These are phyloP conservation scores for Bufo gargarizans DNA, from an alignment of 2,113 vertebrate genomes.

Conservation along the genomic window DNA sequence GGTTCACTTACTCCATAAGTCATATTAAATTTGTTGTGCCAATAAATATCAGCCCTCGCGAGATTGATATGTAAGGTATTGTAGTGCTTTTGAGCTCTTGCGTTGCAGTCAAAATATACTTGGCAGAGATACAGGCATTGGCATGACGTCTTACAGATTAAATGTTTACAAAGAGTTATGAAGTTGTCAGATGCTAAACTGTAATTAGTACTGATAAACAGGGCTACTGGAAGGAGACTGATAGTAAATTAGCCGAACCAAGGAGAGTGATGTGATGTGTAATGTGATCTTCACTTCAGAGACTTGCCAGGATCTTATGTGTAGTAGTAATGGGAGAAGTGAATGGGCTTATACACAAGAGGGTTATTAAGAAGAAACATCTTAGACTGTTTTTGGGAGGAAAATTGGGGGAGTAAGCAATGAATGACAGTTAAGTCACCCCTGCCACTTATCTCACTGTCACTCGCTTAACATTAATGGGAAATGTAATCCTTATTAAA, in stretches of 20 bases:
- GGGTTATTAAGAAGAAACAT: neutral
- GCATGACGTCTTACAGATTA: slow-evolving; percentile 15
- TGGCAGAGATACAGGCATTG: neutral
- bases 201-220: slow-evolving; percentile 54
- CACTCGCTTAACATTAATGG: neutral
- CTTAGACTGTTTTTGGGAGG: slow-evolving; percentile 1
- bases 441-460: neutral
- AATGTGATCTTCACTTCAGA: slow-evolving; percentile 39
- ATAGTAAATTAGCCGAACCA: slow-evolving; percentile 40
- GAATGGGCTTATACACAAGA: slow-evolving; percentile 18
- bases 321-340: slow-evolving; percentile 2
- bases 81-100: neutral
- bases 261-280: slow-evolving; percentile 23
- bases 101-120: neutral
- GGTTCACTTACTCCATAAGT: too few species aligned
- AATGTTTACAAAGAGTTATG: slow-evolving; percentile 55
- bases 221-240: slow-evolving; percentile 29
- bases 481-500: slow-evolving; percentile 24
- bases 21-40: too few species aligned
- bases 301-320: slow-evolving; percentile 35
- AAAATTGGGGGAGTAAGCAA: neutral
- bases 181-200: slow-evolving; percentile 47
- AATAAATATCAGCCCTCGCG: too few species aligned
- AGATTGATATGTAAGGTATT: neutral
- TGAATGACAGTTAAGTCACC: slow-evolving; percentile 1